Evolutionary conservation across 2,888 invertebrate genomes (phyloP).

Genomic region (Tuta absoluta): DNA sequence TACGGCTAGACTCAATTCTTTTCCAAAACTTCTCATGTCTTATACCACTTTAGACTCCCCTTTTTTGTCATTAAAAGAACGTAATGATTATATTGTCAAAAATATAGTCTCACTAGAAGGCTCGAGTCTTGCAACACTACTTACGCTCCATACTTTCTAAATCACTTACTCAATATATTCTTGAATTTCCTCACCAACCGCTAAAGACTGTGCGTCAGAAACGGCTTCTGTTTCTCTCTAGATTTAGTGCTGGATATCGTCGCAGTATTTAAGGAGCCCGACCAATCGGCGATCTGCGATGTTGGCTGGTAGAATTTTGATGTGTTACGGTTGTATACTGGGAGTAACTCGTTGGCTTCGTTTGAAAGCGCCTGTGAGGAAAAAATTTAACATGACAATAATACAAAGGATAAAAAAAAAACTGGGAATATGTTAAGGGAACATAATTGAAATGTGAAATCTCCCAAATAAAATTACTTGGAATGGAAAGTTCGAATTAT

Average conservation of each 20-base stretch:
- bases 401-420: too few species aligned
- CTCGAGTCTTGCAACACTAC: too few species aligned
- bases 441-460: too few species aligned
- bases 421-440: not conserved
- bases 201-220: slow-evolving; percentile 54
- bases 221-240: slow-evolving; percentile 54
- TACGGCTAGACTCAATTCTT: too few species aligned
- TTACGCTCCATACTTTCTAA: slow-evolving; percentile 37
- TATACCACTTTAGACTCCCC: too few species aligned
- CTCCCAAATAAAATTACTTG: too few species aligned
- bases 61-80: too few species aligned
- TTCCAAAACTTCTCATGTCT: too few species aligned
- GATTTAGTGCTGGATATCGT: slow-evolving; percentile 42
- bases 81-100: too few species aligned
- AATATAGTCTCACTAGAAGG: too few species aligned
- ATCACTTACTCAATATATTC: not conserved
- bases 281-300: slow-evolving; percentile 94
- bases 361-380: slow-evolving; percentile 91
- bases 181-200: not conserved
- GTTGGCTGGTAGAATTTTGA: slow-evolving; percentile 93
- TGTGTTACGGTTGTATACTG: slow-evolving; percentile 98
- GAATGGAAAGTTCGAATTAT: too few species aligned
- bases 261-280: slow-evolving; percentile 68
- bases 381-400: not conserved
- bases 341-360: slow-evolving; percentile 98